Conservation (phyloP, 2,113 vertebrate genomes). For the Larimichthys polyactis region DNA sequence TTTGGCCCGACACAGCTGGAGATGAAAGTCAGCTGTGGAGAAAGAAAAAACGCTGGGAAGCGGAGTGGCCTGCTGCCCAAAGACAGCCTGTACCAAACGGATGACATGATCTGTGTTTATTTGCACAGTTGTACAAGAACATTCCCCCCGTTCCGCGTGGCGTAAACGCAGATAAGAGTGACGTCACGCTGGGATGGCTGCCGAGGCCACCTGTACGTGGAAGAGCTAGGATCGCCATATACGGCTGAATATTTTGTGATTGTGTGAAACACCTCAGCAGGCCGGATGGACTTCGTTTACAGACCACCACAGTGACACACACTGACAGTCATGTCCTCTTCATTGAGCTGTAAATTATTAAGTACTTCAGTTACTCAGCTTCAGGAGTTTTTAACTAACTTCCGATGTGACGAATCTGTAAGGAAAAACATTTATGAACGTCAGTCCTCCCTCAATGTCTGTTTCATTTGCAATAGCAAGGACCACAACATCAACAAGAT, state of each 20-base stretch:
- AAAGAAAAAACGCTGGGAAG: slow-evolving; percentile 41
- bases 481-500: no score
- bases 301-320: neutral
- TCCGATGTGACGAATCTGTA: neutral
- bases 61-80: slow-evolving; percentile 32
- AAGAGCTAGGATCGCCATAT: slow-evolving; percentile 50
- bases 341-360: neutral
- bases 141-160: slow-evolving; percentile 34
- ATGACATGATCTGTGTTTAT: slow-evolving; percentile 64
- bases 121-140: slow-evolving; percentile 39
- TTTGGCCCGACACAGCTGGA: slow-evolving; percentile 47
- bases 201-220: slow-evolving; percentile 59
- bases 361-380: neutral
- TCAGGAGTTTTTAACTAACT: neutral
- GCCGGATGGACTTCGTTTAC: slow-evolving; percentile 62
- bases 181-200: slow-evolving; percentile 25
- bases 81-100: slow-evolving; percentile 31
- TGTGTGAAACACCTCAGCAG: slow-evolving; percentile 37
- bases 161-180: slow-evolving; percentile 56
- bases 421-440: no score
- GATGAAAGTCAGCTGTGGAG: slow-evolving; percentile 51
- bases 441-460: no score
- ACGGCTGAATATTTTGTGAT: slow-evolving; percentile 49
- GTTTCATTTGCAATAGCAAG: no score
- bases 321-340: slow-evolving; percentile 19